Evolutionary conservation across 2,888 invertebrate genomes (phyloP).

Genomic region (Pseudolycoriella hygida): DNA sequence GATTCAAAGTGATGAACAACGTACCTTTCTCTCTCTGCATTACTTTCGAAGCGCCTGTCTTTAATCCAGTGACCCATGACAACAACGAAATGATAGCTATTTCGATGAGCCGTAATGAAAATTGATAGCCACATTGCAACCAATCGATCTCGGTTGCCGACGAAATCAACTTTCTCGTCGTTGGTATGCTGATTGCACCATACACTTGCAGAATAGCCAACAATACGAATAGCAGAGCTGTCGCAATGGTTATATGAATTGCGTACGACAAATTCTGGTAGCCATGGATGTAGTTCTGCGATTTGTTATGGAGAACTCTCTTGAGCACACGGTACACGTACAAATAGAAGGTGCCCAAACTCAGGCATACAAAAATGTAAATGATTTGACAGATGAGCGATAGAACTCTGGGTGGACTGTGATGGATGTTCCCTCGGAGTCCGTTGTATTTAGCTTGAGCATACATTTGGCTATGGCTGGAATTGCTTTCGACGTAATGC

Average conservation of each 20-base stretch:
- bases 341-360: conserved; percentile 68
- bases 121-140: conserved; percentile 86
- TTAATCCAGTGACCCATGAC: conserved; percentile 71
- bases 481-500: conserved; percentile 50
- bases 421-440: conserved; percentile 8
- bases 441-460: not conserved
- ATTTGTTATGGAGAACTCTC: conserved; percentile 53
- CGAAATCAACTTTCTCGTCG: conserved; percentile 20
- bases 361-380: conserved; percentile 69
- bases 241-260: conserved; percentile 75
- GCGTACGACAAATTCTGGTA: conserved; percentile 71
- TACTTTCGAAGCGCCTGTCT: conserved; percentile 33
- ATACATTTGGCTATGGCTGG: conserved; percentile 1
- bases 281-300: conserved; percentile 61
- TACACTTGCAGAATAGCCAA: conserved; percentile 73
- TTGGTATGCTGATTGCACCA: conserved; percentile 49
- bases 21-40: conserved; percentile 53
- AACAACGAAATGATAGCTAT: conserved; percentile 71
- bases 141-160: conserved; percentile 45
- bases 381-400: conserved; percentile 68
- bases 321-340: conserved; percentile 66
- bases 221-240: conserved; percentile 66
- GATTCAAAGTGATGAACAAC: too few relatives aligned
- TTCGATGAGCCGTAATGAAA: conserved; percentile 68
- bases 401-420: conserved; percentile 35